Base-by-base conservation (phyloP, 2,113 vertebrate species). In the Aspiorhynchus laticeps region DNA sequence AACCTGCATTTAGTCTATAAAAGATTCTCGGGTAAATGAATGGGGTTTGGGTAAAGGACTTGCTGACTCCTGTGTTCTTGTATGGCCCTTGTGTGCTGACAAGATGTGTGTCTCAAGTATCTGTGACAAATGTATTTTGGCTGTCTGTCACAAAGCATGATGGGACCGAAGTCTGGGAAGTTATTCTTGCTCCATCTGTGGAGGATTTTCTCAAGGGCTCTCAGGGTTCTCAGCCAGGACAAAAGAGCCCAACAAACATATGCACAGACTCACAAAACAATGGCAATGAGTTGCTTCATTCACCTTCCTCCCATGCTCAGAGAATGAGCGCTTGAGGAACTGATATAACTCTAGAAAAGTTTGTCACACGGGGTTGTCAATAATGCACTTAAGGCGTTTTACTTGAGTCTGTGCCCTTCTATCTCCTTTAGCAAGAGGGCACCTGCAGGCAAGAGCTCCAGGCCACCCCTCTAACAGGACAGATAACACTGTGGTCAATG, bases 401-500 rank as follows among this genome's bases (percentile, higher is more conserved):
- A n/a, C 43, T 81, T 84, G 67, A 36, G 48, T 86, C 53, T 73
- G 76, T 87, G 61, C 59, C 77, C 59, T 87, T 38, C 48, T 85
- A 46, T 63, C 33, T 87, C 73, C 48, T 65, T 73, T 53, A 65
- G 67, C n/a, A 71, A 81, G 33, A 48, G 17, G 56, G 84, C 75
- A 88, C 86, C 88, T 89, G 84, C 88, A 85, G 28, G 43, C 84
- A 53, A 43, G 69, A 84, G 79, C 36, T 80, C 36, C 74, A 59
- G 80, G 84, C 78, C 85, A 69, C n/a, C 59, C 74, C 78, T 89
- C 79, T 73, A 85, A 75, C 80, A 84, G 61, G 41, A 83, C 86
- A 86, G 86, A 88, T 86, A 88, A 84, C 80, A 86, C 86, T 75
- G 67, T 87, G 88, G 81, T 84, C 84, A 86, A 84, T 86, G 75